A percentile compares a stretch with the other conserved stretches of the same genome.
phyloP scores from a whole-genome alignment of 2,888 invertebrate genomes.

The Lamellibrachia columna region DNA sequence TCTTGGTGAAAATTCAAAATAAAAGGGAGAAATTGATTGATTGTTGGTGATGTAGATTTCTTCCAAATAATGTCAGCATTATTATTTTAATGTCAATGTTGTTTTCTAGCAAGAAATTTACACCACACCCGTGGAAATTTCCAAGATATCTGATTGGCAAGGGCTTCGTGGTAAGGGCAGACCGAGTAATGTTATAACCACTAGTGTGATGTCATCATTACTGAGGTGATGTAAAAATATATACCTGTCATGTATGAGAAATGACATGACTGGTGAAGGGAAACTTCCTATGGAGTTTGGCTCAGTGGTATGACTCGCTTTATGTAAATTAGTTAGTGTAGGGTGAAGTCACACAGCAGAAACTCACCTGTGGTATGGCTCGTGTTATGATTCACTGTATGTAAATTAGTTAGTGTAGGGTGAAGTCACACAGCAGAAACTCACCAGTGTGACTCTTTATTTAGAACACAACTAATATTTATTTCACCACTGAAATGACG shows the following conservation, averaged over 20 bases:
- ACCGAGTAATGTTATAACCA: not conserved
- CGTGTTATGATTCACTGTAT: too few species aligned
- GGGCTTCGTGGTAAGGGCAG: not conserved
- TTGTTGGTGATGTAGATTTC: not conserved
- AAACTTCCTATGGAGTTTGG: not conserved
- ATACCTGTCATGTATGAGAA: not conserved
- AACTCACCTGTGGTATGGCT: too few species aligned
- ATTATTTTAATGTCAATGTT: not conserved
- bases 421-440: not conserved
- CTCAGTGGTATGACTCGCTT: not conserved
- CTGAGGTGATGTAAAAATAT: not conserved
- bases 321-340: not conserved
- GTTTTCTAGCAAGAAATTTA: not conserved
- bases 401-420: not conserved
- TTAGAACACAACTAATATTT: too few species aligned
- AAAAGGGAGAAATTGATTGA: not conserved
- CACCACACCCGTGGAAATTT: not conserved
- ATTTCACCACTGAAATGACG: too few species aligned
- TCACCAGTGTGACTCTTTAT: too few species aligned
- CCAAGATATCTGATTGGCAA: not conserved
- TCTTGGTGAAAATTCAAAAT: not conserved
- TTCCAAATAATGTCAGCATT: not conserved
- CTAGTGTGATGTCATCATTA: not conserved
- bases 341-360: not conserved
- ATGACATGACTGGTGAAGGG: not conserved